Evolutionary conservation across 2,113 vertebrate species (phyloP), one percentile per base, ranked within the genome.

Genomic region (Echinops telfairi): DNA sequence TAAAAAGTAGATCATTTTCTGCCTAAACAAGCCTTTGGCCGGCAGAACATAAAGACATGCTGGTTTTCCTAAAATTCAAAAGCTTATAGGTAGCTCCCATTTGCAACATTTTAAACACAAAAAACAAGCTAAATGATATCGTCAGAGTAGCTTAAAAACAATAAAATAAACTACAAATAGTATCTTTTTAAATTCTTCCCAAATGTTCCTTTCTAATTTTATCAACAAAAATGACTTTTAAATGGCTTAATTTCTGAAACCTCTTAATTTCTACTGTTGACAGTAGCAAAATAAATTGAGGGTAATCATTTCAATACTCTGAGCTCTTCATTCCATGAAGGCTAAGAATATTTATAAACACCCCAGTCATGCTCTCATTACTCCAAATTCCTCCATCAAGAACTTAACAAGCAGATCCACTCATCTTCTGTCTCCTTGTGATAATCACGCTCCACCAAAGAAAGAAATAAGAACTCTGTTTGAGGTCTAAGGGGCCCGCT

Each of bases 161-260:
- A 92, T 22, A 12, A 19, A 9, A 47, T 33, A 9, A 91, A 64
- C 23, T 4, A 33, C 29, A 85, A 80, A 62, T 7, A 66, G 33
- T 60, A 86, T 4, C 20, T 25, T 62, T 25, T 94, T 70, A 43
- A 62, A 68, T 68, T 62, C 40, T 90, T 88, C 60, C 33, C 31
- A 77, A 85, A 75, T 53, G 7, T 83, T 92, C 47, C 53, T 86
- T 90, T 92, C 78, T 80, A 76, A 57, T 57, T 82, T 25, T 80
- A 3, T 58, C 53, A 90, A 90, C 23, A 93, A 88, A 81, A 95
- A 83, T 86, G 43, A 57, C 29, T 91, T 86, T 86, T 53, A 90
- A 90, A 73, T 53, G 58, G 60, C 68, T 70, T 84, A 70, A 6
- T 77, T 86, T 95, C 57, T 87, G 87, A 96, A 89, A 81, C 3